Conservation (phyloP, 35 echinoderm and acorn worm species). For the Holothuria glaberrima region DNA sequence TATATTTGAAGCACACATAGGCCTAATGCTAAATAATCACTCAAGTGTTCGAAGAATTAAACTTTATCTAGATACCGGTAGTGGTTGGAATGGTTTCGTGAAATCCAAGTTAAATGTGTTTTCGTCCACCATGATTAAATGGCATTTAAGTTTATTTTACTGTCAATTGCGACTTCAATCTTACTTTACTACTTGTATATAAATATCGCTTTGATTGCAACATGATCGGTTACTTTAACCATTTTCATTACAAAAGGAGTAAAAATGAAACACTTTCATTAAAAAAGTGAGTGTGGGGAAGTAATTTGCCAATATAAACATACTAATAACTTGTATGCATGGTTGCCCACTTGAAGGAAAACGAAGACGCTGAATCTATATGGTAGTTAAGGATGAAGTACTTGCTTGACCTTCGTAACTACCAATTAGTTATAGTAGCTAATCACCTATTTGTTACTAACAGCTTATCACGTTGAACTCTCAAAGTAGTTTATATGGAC, state of each 20-base stretch:
- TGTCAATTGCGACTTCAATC: too few relatives aligned
- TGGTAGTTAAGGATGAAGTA: background rate
- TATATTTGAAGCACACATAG: too few relatives aligned
- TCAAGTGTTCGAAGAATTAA: background rate
- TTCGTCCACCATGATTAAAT: background rate
- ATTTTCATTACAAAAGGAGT: too few relatives aligned
- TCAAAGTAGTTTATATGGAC: background rate
- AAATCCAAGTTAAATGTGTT: background rate
- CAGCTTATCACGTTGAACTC: conserved; percentile 8
- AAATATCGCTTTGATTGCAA: too few relatives aligned
- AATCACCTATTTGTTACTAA: background rate
- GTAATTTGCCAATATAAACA: too few relatives aligned
- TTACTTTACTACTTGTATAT: too few relatives aligned
- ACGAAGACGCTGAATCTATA: background rate
- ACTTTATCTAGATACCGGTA: background rate
- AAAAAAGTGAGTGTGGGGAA: background rate
- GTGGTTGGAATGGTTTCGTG: too few relatives aligned
- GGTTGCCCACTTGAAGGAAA: background rate
- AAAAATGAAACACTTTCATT: too few relatives aligned
- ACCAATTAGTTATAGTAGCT: background rate
- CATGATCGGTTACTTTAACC: too few relatives aligned
- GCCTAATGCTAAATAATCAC: background rate
- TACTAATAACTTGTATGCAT: background rate
- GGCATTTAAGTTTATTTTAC: background rate
- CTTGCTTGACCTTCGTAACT: background rate